Evolutionary conservation across 37 sponge, comb jelly and placozoan species (phyloP).

Genomic region (Axinella damicornis): DNA sequence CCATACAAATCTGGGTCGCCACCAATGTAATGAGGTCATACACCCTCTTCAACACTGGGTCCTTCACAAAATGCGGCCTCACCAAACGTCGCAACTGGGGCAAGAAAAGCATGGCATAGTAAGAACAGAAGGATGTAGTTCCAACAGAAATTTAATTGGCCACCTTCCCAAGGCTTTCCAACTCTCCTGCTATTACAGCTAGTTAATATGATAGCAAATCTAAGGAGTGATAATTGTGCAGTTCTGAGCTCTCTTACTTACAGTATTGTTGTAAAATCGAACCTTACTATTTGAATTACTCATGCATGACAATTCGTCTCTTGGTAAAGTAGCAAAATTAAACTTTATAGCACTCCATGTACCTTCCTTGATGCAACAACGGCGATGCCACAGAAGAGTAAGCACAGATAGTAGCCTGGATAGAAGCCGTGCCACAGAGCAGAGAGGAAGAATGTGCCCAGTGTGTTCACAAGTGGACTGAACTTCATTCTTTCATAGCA

Average conservation of each 20-base stretch:
- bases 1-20: constrained; percentile 26
- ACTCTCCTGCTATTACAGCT: too few species aligned
- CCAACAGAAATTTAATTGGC: too few species aligned
- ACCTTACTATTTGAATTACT: too few species aligned
- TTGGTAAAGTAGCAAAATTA: too few species aligned
- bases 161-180: too few species aligned
- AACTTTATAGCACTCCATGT: constrained; percentile 48
- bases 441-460: constrained; percentile 70
- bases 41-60: constrained; percentile 34
- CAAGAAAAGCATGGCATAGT: too few species aligned
- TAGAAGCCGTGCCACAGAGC: constrained; percentile 89
- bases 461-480: constrained; percentile 43
- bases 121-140: too few species aligned
- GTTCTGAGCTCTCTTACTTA: too few species aligned
- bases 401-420: constrained; percentile 72
- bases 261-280: too few species aligned
- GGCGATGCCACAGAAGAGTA: constrained; percentile 43
- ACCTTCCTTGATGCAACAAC: constrained; percentile 61
- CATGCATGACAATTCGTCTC: too few species aligned
- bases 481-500: constrained; percentile 47
- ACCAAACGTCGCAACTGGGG: constrained; percentile 61
- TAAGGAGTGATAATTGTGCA: too few species aligned
- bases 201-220: too few species aligned
- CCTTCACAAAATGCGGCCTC: constrained; percentile 35
- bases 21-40: constrained; percentile 63